Evolutionary conservation across 2,888 invertebrate genomes (phyloP).

Genomic region (Notocelia uddmanniana): DNA sequence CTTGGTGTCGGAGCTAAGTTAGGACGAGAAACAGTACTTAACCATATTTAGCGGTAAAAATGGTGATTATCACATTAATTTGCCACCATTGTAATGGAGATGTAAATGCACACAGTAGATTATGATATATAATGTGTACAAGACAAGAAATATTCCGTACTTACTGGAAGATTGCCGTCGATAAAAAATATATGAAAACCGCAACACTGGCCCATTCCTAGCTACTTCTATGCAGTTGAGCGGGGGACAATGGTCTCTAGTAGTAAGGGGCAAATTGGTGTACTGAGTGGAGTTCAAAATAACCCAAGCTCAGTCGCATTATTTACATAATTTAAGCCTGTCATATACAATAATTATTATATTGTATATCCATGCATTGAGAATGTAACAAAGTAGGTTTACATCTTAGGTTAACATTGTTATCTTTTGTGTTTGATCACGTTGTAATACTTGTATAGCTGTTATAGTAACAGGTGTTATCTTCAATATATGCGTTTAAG

Average conservation of each 20-base stretch:
- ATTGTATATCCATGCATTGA: not conserved
- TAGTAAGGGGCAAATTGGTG: slow-evolving; percentile 43
- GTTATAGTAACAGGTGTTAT: too few relatives aligned
- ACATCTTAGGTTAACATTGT: not conserved
- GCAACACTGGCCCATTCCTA: slow-evolving; percentile 7
- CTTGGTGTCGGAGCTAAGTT: too few relatives aligned
- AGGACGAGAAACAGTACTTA: too few relatives aligned
- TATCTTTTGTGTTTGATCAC: not conserved
- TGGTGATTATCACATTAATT: too few relatives aligned
- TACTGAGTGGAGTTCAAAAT: slow-evolving; percentile 40
- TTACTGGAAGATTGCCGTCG: not conserved
- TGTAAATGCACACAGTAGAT: too few relatives aligned
- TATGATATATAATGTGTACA: not conserved
- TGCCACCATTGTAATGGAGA: too few relatives aligned
- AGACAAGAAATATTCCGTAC: not conserved
- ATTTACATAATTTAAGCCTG: not conserved
- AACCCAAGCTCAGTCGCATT: slow-evolving; percentile 3
- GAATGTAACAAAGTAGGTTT: too few relatives aligned
- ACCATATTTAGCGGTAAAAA: too few relatives aligned
- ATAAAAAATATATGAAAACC: slow-evolving; percentile 1
- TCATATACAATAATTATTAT: not conserved
- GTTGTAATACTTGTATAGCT: too few relatives aligned
- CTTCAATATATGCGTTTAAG: too few relatives aligned
- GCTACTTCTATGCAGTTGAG: slow-evolving; percentile 41
- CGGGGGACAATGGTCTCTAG: slow-evolving; percentile 44